A percentile compares a stretch with the other conserved stretches of the same genome.
Evolutionary conservation across 2,113 vertebrate species (phyloP).

Genomic region (Chaetorhynchus papuensis): DNA sequence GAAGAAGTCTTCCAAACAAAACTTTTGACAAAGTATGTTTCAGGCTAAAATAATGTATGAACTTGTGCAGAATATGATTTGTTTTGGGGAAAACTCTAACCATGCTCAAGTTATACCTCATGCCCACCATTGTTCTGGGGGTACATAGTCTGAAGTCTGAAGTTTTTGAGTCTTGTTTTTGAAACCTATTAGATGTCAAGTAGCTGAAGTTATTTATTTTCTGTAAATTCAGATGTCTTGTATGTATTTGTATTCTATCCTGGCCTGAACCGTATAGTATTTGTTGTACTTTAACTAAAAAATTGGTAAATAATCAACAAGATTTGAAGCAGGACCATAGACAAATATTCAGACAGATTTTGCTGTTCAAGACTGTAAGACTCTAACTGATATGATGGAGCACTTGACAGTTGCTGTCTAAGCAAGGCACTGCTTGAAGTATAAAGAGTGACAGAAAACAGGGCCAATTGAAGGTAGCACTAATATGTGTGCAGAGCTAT

Average conservation of each 20-base stretch:
- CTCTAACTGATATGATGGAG: not conserved
- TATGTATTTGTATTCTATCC: not conserved
- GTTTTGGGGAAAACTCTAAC: not conserved
- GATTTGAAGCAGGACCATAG: not conserved
- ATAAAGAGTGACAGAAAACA: not conserved
- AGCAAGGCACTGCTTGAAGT: not conserved
- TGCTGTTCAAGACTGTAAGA: not conserved
- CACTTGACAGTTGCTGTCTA: not conserved
- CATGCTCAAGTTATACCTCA: not conserved
- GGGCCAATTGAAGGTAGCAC: not conserved
- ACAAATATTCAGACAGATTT: not conserved
- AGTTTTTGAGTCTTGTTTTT: not conserved
- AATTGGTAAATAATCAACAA: not conserved
- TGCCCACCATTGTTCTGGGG: not conserved
- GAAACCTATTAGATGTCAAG: not conserved
- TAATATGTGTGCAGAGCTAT: not conserved
- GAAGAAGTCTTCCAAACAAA: not conserved
- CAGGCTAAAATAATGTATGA: not conserved
- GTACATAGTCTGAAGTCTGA: not conserved
- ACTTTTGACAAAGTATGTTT: not conserved
- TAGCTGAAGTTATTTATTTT: not conserved
- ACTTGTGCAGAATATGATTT: not conserved
- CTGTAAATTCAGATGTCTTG: not conserved
- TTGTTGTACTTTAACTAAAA: not conserved
- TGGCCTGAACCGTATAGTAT: not conserved